Evolutionary conservation across 2,888 invertebrate species (phyloP).

Genomic region (Biston betularia): DNA sequence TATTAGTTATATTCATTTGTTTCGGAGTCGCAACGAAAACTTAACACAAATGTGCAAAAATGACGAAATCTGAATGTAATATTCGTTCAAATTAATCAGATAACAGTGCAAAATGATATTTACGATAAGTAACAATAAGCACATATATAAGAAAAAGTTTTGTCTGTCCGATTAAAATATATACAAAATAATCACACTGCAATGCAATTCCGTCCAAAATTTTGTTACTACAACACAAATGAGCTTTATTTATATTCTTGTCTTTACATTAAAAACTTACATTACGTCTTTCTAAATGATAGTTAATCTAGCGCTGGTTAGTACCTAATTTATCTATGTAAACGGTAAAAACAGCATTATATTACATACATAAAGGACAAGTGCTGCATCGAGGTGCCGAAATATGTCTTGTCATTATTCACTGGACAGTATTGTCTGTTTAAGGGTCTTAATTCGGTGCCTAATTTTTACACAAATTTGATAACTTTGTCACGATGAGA

Average conservation of each 20-base stretch:
- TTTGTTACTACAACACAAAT: conserved; percentile 56
- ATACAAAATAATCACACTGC: conserved; percentile 36
- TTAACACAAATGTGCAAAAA: too few species aligned
- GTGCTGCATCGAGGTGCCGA: conserved; percentile 33
- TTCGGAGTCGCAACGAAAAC: too few species aligned
- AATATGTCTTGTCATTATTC: not conserved
- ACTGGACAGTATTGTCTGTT: too few species aligned
- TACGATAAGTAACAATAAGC: not conserved
- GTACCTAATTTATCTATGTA: not conserved
- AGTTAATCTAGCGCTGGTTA: not conserved
- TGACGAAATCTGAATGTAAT: too few species aligned
- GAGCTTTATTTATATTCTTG: conserved; percentile 11
- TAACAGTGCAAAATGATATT: too few species aligned
- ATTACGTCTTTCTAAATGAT: not conserved
- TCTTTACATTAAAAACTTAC: not conserved
- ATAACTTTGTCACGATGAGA: too few species aligned
- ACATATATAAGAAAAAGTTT: not conserved
- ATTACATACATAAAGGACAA: conserved; percentile 31
- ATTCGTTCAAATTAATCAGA: too few species aligned
- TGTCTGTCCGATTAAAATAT: not conserved
- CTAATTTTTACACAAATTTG: too few species aligned
- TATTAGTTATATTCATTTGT: too few species aligned
- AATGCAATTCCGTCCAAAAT: conserved; percentile 76
- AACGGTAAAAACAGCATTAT: not conserved
- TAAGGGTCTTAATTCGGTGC: too few species aligned